Evolutionary conservation across 2,797 vertebrate genomes (phyloP).

Genomic region (Phoxinus dragarum): DNA sequence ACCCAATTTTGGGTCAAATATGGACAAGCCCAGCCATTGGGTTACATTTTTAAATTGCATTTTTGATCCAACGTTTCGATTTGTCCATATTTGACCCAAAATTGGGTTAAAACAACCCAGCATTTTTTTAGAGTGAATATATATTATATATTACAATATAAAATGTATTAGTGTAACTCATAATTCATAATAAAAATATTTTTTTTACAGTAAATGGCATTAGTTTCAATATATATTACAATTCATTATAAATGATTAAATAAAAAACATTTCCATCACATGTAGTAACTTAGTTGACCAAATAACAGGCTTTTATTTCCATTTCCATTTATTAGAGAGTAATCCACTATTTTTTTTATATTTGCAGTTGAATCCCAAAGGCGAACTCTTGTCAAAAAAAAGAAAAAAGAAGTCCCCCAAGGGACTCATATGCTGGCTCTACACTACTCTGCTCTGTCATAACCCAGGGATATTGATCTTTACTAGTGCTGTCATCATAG

Average conservation of each 20-base stretch:
- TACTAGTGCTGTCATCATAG: conserved; percentile 30
- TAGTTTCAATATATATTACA: background rate
- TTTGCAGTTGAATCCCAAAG: background rate
- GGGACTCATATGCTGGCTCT: conserved; percentile 42
- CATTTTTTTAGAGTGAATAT: no score
- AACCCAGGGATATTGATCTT: conserved; percentile 49
- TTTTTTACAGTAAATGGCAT: background rate
- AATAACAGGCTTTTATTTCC: background rate
- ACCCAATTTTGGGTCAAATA: no score
- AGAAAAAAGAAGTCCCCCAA: background rate
- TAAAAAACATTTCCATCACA: background rate
- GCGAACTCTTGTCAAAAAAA: background rate
- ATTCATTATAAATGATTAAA: background rate
- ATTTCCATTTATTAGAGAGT: background rate
- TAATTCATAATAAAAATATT: background rate
- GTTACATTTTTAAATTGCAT: no score
- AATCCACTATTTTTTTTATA: background rate
- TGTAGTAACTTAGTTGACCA: background rate
- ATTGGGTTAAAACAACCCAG: no score
- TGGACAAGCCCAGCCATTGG: no score
- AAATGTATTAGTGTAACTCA: background rate
- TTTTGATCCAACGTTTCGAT: no score
- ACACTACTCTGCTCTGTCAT: conserved; percentile 57
- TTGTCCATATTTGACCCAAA: no score
- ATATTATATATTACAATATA: background rate